Percentiles rank a stretch among this genome's conserved stretches.
Evolutionary conservation across 2,888 invertebrate genomes (phyloP).

Genomic region (Chrysolina oricalcia): DNA sequence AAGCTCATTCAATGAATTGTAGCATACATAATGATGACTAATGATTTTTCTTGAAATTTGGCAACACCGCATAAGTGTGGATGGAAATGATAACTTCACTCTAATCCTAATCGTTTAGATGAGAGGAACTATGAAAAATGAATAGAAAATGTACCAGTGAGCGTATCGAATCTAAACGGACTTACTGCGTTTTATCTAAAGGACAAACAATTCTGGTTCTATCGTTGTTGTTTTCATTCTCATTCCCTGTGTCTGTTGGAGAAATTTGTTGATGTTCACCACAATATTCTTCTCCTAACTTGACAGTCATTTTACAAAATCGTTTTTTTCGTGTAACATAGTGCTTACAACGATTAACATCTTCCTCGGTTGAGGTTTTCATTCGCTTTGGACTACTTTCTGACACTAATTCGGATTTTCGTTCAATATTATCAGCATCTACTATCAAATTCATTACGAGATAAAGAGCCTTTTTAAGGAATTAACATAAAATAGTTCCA

Average conservation of each 20-base stretch:
- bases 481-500: not conserved
- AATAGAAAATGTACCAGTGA: no score
- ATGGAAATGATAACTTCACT: no score
- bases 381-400: constrained; percentile 9
- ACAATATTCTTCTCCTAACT: constrained; percentile 80
- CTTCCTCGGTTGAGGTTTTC: not conserved
- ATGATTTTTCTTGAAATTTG: no score
- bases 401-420: not conserved
- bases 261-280: constrained; percentile 77
- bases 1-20: no score
- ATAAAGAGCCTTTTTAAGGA: not conserved
- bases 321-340: constrained; percentile 83
- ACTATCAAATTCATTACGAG: not conserved
- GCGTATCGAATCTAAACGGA: no score
- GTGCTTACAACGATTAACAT: constrained; percentile 74
- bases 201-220: constrained; percentile 80
- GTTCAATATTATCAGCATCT: not conserved
- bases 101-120: no score
- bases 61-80: no score
- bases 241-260: constrained; percentile 64
- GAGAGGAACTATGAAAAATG: no score
- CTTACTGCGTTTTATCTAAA: constrained; percentile 83
- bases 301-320: constrained; percentile 84
- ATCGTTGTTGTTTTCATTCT: constrained; percentile 44
- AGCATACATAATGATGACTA: no score